Evolutionary conservation across 2,113 vertebrate species (phyloP).

Genomic region (Anarrhichthys ocellatus): DNA sequence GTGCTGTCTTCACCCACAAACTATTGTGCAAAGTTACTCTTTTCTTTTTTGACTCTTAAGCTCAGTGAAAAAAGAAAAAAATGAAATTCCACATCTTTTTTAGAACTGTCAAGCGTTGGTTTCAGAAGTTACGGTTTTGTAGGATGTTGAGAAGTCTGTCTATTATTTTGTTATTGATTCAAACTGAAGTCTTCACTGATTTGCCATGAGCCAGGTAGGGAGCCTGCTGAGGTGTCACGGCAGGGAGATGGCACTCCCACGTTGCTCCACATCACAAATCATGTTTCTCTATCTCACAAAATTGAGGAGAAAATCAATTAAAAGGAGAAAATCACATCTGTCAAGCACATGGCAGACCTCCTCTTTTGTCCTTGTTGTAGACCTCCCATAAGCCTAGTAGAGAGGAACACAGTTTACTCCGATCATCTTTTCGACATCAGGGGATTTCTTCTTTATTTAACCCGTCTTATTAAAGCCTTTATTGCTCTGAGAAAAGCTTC

Average conservation of each 20-base stretch:
- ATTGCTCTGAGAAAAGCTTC: slow-evolving; percentile 72
- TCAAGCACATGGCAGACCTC: slow-evolving; percentile 62
- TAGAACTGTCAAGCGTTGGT: slow-evolving; percentile 34
- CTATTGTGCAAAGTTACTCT: slow-evolving; percentile 43
- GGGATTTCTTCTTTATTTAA: slow-evolving; percentile 62
- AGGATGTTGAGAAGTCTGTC: slow-evolving; percentile 34
- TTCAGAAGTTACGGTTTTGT: slow-evolving; percentile 30
- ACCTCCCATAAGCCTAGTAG: slow-evolving; percentile 42
- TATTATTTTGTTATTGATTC: slow-evolving; percentile 72
- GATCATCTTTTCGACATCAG: slow-evolving; percentile 35
- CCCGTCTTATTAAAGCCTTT: slow-evolving; percentile 73
- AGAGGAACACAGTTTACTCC: slow-evolving; percentile 55
- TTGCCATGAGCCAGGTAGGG: slow-evolving; percentile 65
- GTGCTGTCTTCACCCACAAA: slow-evolving; percentile 46
- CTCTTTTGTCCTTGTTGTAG: slow-evolving; percentile 52
- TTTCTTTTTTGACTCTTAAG: slow-evolving; percentile 26
- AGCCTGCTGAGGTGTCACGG: slow-evolving; percentile 69
- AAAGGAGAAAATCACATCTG: slow-evolving; percentile 66
- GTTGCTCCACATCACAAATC: slow-evolving; percentile 64
- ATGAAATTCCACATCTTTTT: slow-evolving; percentile 37
- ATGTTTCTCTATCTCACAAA: slow-evolving; percentile 47
- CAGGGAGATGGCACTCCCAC: slow-evolving; percentile 63
- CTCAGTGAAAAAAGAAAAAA: slow-evolving; percentile 8
- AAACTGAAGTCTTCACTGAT: slow-evolving; percentile 67
- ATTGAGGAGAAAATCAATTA: slow-evolving; percentile 71